phyloP scores from a whole-genome alignment of 1,140 invertebrate genomes.

The Patella vulgata region DNA sequence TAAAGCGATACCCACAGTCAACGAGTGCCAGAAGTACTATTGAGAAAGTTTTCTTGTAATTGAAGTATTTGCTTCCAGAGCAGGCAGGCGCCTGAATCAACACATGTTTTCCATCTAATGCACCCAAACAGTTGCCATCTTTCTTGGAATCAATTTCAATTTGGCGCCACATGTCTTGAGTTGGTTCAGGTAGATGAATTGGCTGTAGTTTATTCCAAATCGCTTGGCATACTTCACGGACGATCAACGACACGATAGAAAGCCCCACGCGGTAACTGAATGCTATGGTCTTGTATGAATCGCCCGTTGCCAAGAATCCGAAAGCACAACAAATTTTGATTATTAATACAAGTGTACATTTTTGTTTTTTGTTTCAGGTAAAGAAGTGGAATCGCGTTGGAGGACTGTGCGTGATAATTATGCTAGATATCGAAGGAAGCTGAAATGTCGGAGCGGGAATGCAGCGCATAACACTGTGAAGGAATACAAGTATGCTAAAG shows the following conservation, averaged over 20 bases:
- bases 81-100: constrained; percentile 51
- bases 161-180: constrained; percentile 5
- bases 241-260: not conserved
- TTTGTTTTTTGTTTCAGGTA: no score
- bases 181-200: constrained; percentile 8
- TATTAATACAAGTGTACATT: no score
- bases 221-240: not conserved
- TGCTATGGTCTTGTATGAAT: not conserved
- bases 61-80: constrained; percentile 51
- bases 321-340: constrained; percentile 3
- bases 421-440: no score
- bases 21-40: constrained; percentile 57
- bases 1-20: constrained; percentile 60
- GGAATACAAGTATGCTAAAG: no score
- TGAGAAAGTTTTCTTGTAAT: constrained; percentile 58
- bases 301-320: constrained; percentile 8
- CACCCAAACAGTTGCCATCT: constrained; percentile 61
- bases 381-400: no score
- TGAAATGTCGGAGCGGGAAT: no score
- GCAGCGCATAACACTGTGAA: no score
- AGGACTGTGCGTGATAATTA: no score
- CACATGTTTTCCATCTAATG: constrained; percentile 66
- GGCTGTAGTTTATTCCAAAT: not conserved
- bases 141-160: constrained; percentile 49
- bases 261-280: constrained; percentile 13